Percentiles rank a stretch among this genome's conserved stretches.
phyloP scores from a whole-genome alignment of 2,888 invertebrate species.

The Tenthredo distinguenda region DNA sequence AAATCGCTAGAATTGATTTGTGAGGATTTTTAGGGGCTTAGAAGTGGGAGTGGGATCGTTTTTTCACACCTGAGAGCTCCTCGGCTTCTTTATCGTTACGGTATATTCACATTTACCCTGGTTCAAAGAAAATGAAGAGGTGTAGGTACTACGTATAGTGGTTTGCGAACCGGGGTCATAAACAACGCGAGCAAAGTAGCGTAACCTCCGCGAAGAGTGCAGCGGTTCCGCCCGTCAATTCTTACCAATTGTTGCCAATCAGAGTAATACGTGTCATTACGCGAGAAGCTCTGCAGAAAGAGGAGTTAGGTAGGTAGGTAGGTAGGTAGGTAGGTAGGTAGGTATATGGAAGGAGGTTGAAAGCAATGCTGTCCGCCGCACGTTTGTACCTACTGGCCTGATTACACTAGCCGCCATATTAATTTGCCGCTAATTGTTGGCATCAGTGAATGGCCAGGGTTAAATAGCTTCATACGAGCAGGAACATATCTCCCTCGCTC shows the following conservation, averaged over 20 bases:
- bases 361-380: constrained; percentile 62
- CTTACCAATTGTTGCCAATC: constrained; percentile 77
- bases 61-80: neutral
- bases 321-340: constrained; percentile 54
- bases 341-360: constrained; percentile 56
- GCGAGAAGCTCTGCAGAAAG: constrained; percentile 58
- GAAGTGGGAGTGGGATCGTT: neutral
- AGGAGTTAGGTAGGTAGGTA: constrained; percentile 57
- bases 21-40: neutral
- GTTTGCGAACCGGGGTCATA: constrained; percentile 71
- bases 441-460: constrained; percentile 57
- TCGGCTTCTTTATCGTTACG: neutral
- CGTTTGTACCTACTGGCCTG: constrained; percentile 59
- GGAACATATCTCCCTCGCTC: constrained; percentile 21
- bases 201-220: constrained; percentile 69
- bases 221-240: constrained; percentile 76
- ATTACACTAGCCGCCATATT: constrained; percentile 66
- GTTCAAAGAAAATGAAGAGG: neutral
- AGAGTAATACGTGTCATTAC: constrained; percentile 75
- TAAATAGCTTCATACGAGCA: constrained; percentile 57
- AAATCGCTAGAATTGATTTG: neutral
- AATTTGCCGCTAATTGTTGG: constrained; percentile 68
- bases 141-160: neutral
- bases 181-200: constrained; percentile 75
- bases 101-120: neutral